phyloP scores from a whole-genome alignment of 2,888 invertebrate genomes.

The Conomelus anceps region DNA sequence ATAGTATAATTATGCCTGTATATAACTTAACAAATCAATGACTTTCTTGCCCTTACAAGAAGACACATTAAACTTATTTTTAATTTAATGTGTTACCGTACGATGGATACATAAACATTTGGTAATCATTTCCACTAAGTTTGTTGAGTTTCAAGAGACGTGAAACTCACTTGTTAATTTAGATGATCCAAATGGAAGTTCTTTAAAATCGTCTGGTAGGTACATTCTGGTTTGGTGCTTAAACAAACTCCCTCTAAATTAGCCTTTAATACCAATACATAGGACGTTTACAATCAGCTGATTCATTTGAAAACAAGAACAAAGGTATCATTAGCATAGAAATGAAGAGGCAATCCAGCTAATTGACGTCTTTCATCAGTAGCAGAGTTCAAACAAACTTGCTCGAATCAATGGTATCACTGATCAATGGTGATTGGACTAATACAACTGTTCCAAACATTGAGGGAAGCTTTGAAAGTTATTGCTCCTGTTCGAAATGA shows the following conservation, averaged over 20 bases:
- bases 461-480: background rate
- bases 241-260: background rate
- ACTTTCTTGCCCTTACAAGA: too few species aligned
- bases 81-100: too few species aligned
- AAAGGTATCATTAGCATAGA: background rate
- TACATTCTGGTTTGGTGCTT: background rate
- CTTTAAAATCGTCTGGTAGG: background rate
- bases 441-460: background rate
- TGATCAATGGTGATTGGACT: background rate
- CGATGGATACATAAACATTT: too few species aligned
- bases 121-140: too few species aligned
- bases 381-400: background rate
- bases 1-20: too few species aligned
- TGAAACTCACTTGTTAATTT: background rate
- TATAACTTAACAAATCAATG: too few species aligned
- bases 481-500: background rate
- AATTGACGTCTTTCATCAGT: background rate
- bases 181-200: background rate
- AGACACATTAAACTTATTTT: too few species aligned
- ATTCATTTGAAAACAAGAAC: background rate
- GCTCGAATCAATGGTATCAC: background rate
- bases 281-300: background rate
- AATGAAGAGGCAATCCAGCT: background rate
- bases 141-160: background rate
- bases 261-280: background rate